Percentiles rank a stretch among this genome's conserved stretches.
Conservation (phyloP, 2,113 vertebrate genomes). For the Malurus alboscapulatus region DNA sequence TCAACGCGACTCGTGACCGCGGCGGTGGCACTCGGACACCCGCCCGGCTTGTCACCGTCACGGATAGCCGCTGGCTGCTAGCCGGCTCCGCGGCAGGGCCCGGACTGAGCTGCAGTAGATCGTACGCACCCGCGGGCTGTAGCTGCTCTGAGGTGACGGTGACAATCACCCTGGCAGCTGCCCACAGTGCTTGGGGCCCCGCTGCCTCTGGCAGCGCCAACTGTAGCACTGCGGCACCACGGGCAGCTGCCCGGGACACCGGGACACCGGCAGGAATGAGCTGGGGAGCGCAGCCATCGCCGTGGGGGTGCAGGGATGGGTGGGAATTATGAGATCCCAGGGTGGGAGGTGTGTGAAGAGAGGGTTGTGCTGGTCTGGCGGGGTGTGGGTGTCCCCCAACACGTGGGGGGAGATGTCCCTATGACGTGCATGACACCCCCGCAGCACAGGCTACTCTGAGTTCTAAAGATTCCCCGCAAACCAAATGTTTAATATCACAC, state of each 20-base stretch:
- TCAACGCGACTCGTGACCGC: fast-evolving
- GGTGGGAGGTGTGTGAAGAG: fast-evolving
- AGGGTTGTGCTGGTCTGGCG: neutral
- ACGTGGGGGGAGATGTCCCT: neutral
- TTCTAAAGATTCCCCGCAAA: neutral
- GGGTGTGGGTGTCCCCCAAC: neutral
- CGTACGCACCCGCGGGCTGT: fast-evolving
- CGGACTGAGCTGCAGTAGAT: fast-evolving
- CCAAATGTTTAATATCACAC: fast-evolving
- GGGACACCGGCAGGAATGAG: fast-evolving
- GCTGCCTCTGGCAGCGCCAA: fast-evolving
- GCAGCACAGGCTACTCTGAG: neutral
- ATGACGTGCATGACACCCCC: too few relatives aligned
- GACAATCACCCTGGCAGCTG: neutral
- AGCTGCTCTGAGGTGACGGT: neutral
- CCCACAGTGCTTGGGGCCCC: neutral
- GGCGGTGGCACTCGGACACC: fast-evolving
- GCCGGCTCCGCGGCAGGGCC: fast-evolving
- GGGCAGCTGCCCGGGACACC: neutral
- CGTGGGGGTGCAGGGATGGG: neutral
- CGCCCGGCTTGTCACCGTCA: fast-evolving
- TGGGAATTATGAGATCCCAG: fast-evolving
- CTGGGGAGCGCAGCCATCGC: fast-evolving
- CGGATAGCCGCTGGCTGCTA: neutral
- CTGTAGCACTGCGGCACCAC: fast-evolving